These are phyloP conservation scores for Drosophila tsacasi DNA, from an alignment of 1,140 invertebrate species.

Conservation along the genomic window DNA sequence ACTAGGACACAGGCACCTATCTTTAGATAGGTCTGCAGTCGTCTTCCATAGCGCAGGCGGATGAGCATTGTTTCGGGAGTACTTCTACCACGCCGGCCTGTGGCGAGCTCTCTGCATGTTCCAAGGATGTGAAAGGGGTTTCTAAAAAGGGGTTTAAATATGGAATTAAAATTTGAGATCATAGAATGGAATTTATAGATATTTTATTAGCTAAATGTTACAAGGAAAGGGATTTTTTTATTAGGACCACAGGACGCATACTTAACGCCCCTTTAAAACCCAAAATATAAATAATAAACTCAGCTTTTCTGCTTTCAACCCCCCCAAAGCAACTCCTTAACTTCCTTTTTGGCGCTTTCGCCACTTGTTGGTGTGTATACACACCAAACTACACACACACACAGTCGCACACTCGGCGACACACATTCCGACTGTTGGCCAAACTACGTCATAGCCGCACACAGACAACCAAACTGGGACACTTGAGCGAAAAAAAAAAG, in stretches of 20 bases:
- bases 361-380: slow-evolving; percentile 75
- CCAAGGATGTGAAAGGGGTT: not conserved
- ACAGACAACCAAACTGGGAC: slow-evolving; percentile 34
- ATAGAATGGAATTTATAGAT: not conserved
- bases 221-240: no score
- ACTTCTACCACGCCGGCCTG: slow-evolving; percentile 2
- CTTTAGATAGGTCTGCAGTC: slow-evolving; percentile 77
- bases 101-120: slow-evolving; percentile 45
- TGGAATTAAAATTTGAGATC: not conserved
- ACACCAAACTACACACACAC: no score
- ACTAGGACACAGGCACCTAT: slow-evolving; percentile 66
- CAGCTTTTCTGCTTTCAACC: no score
- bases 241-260: not conserved
- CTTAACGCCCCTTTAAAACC: not conserved
- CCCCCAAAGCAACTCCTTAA: slow-evolving; percentile 3
- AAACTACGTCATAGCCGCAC: slow-evolving; percentile 65
- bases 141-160: not conserved
- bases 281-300: slow-evolving; percentile 2
- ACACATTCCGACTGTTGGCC: slow-evolving; percentile 29
- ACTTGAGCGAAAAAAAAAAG: slow-evolving; percentile 15
- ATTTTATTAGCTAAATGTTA: no score
- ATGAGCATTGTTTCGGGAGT: slow-evolving; percentile 67
- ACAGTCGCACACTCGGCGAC: slow-evolving; percentile 10
- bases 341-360: slow-evolving; percentile 51
- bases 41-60: slow-evolving; percentile 72